phyloP scores from a whole-genome alignment of 2,113 vertebrate genomes.

The Acanthisitta chloris region DNA sequence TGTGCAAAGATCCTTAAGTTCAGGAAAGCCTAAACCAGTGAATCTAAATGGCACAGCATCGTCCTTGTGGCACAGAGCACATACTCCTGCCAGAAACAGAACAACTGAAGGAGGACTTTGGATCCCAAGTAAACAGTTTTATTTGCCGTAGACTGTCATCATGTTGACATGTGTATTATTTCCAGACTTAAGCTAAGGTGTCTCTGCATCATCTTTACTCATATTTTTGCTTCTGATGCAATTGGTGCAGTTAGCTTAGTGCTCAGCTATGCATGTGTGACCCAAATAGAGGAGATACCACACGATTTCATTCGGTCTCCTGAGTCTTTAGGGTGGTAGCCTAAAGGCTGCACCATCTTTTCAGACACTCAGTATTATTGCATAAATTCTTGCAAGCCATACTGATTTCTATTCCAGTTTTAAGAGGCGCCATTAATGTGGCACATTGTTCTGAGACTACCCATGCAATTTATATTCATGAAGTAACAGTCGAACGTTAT shows the following conservation, averaged over 20 bases:
- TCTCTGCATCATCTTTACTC: background rate
- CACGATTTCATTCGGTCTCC: background rate
- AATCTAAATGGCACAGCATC: background rate
- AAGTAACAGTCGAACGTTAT: background rate
- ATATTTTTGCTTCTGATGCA: background rate
- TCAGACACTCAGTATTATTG: background rate
- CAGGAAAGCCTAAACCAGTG: background rate
- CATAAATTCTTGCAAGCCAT: background rate
- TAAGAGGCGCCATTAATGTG: background rate
- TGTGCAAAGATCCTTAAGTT: background rate
- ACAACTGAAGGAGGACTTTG: background rate
- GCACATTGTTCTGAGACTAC: background rate
- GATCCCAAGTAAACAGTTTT: background rate
- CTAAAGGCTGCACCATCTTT: background rate
- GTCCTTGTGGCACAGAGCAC: background rate
- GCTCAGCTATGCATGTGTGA: background rate
- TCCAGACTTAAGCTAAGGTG: background rate
- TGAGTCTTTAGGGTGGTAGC: background rate
- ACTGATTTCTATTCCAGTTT: background rate
- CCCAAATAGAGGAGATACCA: background rate
- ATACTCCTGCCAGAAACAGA: background rate
- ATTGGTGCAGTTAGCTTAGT: background rate
- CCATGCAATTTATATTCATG: accelerated
- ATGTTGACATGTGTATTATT: background rate
- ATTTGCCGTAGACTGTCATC: background rate